Base-by-base conservation (phyloP, 35 echinoderm and acorn worm genomes). In the Stichopus chloronotus region DNA sequence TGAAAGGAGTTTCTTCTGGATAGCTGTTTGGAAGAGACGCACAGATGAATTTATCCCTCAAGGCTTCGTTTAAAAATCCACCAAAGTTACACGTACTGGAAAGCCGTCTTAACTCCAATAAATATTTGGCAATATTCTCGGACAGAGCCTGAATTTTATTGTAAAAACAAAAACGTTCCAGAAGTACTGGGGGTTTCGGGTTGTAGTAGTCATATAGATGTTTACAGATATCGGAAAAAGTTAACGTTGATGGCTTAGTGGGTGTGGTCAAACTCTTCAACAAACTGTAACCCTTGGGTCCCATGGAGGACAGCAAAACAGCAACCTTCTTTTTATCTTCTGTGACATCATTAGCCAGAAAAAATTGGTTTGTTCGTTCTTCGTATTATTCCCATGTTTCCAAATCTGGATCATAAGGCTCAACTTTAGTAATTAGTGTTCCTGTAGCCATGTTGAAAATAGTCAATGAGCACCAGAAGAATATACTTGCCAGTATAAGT, bases 251-350 rank as follows among this genome's bases (percentile, higher is more conserved):
- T 23, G 78, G 91, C 53, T 65, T 81, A 17, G 4, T 56, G 7
- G 91, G 80, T 25, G 91, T 20, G n/a, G 24, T 5, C 13, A 81
- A 56, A 69, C 53, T 84, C n/a, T 92, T 92, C 78, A 92, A 19
- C 7, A 92, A 25, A 7, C 78, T 10, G 20, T 92, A 92, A 22
- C 21, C 78, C 56, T 92, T 84, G 24, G 91, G 19, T 5, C 78
- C 91, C 72, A 92, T 92, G 4, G 79, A 81, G 7, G 91, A 83
- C 52, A 92, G 53, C 3, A 83, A 55, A 52, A 72, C 13, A 24
- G 78, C 78, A 20, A 92, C 79, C 56, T 92, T 81, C 78, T 68
- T 92, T 5, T 23, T 71, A 22, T 92, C 91, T 9, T 92, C 56
- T 4, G 25, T 78, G 4, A 92, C 25, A 7, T n/a, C 56, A 53